Evolutionary conservation across 2,888 invertebrate genomes (phyloP).

Genomic region (Mamestra brassicae): DNA sequence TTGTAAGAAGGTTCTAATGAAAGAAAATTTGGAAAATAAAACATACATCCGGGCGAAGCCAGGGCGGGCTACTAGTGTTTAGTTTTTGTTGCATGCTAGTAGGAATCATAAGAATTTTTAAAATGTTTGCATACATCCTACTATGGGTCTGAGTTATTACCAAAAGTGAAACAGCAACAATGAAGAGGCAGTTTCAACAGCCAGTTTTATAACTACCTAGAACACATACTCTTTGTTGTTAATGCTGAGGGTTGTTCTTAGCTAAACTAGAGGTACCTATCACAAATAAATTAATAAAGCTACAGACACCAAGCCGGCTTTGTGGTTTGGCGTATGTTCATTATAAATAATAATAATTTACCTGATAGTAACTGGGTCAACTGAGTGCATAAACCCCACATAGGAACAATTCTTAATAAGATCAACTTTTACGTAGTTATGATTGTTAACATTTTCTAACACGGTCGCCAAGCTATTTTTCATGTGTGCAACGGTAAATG

Average conservation of each 20-base stretch:
- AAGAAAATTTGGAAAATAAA: too few relatives aligned
- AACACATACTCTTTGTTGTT: too few relatives aligned
- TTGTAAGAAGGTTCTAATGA: too few relatives aligned
- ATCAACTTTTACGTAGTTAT: constrained; percentile 79
- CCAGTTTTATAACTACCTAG: too few relatives aligned
- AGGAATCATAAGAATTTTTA: background rate
- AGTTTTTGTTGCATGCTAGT: too few relatives aligned
- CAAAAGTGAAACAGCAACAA: background rate
- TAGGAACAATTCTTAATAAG: constrained; percentile 74
- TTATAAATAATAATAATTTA: constrained; percentile 61
- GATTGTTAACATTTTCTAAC: constrained; percentile 75
- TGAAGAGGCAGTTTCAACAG: background rate
- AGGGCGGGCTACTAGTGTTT: too few relatives aligned
- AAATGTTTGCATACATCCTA: background rate
- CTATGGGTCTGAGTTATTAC: background rate
- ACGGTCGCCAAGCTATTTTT: constrained; percentile 68
- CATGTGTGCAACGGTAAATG: constrained; percentile 33
- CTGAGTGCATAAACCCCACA: constrained; percentile 81
- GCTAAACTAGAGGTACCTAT: background rate
- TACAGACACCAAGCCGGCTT: background rate
- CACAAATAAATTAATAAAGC: background rate
- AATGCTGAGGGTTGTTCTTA: too few relatives aligned
- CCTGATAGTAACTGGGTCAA: constrained; percentile 84
- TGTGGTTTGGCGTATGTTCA: background rate
- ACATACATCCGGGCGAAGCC: too few relatives aligned